A percentile compares a stretch with the other conserved stretches of the same genome.
phyloP scores from a whole-genome alignment of 2,797 vertebrate species.

The Apogon talboti region DNA sequence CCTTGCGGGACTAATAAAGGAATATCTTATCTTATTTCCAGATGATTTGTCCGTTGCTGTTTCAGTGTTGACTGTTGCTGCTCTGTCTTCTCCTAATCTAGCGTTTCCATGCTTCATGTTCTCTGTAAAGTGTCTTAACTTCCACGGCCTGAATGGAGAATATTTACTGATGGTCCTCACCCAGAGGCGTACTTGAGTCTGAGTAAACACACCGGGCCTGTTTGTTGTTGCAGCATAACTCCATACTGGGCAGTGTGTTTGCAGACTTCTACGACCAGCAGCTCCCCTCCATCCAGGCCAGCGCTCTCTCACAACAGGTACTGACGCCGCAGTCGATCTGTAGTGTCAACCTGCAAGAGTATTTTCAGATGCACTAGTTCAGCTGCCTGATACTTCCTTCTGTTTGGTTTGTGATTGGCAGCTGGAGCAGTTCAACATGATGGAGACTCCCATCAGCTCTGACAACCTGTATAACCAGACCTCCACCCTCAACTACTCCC shows the following conservation, averaged over 20 bases:
- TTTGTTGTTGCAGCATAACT: constrained; percentile 88
- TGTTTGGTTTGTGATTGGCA: constrained; percentile 58
- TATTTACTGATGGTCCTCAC: not conserved
- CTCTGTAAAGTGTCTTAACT: constrained; percentile 21
- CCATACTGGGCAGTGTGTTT: constrained; percentile 92
- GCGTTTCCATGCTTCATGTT: constrained; percentile 11
- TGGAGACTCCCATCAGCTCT: constrained; percentile 89
- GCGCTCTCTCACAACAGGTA: constrained; percentile 95
- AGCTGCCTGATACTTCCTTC: no score
- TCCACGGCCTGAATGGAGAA: constrained; percentile 6
- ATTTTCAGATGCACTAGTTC: no score
- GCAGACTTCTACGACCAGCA: constrained; percentile 96
- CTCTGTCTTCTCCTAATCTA: no score
- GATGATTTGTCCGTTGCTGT: constrained; percentile 13
- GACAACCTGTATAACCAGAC: constrained; percentile 89
- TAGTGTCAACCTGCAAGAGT: no score
- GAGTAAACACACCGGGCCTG: constrained; percentile 29
- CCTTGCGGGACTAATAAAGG: no score
- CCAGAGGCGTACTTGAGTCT: not conserved
- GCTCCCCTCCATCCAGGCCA: constrained; percentile 92
- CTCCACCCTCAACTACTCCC: constrained; percentile 93
- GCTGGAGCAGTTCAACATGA: constrained; percentile 97
- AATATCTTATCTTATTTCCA: no score
- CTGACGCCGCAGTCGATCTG: no score
- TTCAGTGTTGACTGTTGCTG: constrained; percentile 38